phyloP scores from a whole-genome alignment of 2,888 invertebrate genomes.

The Itoplectis maculator region DNA sequence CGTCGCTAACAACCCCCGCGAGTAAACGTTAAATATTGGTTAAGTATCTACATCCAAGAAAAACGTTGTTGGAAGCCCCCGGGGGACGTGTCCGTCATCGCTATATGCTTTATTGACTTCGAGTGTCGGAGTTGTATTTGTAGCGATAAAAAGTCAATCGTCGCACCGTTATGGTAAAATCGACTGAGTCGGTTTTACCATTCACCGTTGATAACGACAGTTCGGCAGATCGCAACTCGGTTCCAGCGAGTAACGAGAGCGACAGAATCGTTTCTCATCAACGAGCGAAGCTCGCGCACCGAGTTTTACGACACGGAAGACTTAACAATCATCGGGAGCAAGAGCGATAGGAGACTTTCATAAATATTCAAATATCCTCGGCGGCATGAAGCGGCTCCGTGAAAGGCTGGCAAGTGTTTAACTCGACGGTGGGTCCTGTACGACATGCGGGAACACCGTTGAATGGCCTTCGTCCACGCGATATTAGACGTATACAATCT shows the following conservation, averaged over 20 bases:
- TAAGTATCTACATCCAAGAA: conserved; percentile 31
- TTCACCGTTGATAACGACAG: background rate
- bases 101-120: background rate
- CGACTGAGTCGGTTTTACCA: background rate
- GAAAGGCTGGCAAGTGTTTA: conserved; percentile 31
- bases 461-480: conserved; percentile 30
- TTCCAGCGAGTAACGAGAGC: conserved; percentile 1
- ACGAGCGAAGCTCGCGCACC: conserved; percentile 11
- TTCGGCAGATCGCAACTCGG: background rate
- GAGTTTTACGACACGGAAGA: conserved; percentile 45
- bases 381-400: background rate
- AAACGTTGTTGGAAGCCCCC: conserved; percentile 45
- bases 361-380: conserved; percentile 48
- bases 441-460: conserved; percentile 4
- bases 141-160: conserved; percentile 4
- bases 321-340: conserved; percentile 32
- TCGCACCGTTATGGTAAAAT: background rate
- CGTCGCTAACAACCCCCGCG: conserved; percentile 30
- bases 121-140: background rate
- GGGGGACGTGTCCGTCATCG: background rate
- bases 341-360: conserved; percentile 33
- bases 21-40: conserved; percentile 34
- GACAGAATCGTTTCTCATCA: conserved; percentile 32
- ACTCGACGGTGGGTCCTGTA: conserved; percentile 18
- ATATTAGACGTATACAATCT: conserved; percentile 38